Conservation (phyloP, 2,888 invertebrate genomes). For the Parasteatoda lunata region DNA sequence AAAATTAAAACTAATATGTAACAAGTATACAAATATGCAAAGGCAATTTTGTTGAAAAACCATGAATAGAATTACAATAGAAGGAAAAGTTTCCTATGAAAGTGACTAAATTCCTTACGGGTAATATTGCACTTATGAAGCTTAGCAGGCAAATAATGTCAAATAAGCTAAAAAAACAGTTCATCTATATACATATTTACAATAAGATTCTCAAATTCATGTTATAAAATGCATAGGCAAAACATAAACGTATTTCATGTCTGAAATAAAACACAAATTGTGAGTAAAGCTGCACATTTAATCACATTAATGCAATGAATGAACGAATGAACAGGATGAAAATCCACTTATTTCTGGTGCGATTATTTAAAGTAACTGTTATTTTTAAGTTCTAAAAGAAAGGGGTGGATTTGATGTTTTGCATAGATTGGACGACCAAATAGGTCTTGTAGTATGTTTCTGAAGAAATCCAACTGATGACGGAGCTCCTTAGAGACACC, state of each 20-base stretch:
- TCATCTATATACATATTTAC: slow-evolving; percentile 68
- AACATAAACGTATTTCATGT: not conserved
- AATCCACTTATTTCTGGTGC: slow-evolving; percentile 38
- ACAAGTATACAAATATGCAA: slow-evolving; percentile 66
- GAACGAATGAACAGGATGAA: slow-evolving; percentile 3
- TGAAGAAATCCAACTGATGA: slow-evolving; percentile 4
- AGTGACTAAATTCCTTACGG: slow-evolving; percentile 66
- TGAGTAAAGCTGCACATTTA: slow-evolving; percentile 31
- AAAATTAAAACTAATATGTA: slow-evolving; percentile 64
- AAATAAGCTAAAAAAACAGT: slow-evolving; percentile 59
- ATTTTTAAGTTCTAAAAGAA: not conserved
- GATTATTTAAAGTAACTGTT: slow-evolving; percentile 18
- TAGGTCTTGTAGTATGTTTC: not conserved
- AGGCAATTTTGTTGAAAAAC: slow-evolving; percentile 54
- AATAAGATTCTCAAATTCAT: slow-evolving; percentile 33
- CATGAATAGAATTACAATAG: slow-evolving; percentile 38
- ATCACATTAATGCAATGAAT: slow-evolving; percentile 31
- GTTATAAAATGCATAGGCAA: slow-evolving; percentile 20
- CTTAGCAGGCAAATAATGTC: slow-evolving; percentile 52
- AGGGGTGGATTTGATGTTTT: not conserved
- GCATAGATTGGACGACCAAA: slow-evolving; percentile 24
- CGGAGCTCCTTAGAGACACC: slow-evolving; percentile 30
- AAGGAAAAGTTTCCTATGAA: slow-evolving; percentile 37
- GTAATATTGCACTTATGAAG: slow-evolving; percentile 66
- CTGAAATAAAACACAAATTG: not conserved